These are phyloP conservation scores for Enteromius unitaeniatus DNA, from an alignment of 2,797 vertebrate genomes.

Conservation along the genomic window DNA sequence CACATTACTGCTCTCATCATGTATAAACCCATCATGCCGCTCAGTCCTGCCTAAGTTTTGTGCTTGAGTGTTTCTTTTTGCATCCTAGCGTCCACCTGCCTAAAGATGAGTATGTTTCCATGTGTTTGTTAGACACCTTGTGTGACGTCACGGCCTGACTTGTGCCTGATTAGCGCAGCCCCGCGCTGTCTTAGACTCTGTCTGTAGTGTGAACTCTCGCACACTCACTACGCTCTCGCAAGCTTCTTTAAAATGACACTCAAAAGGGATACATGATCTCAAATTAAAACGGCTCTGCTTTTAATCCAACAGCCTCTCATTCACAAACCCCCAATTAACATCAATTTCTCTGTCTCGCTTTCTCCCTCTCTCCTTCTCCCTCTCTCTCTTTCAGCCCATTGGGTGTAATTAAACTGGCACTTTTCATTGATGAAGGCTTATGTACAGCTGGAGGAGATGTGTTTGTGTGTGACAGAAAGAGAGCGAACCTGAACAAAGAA, in stretches of 20 bases:
- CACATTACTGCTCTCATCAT: not conserved
- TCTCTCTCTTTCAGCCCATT: slow-evolving; percentile 37
- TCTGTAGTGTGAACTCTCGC: slow-evolving; percentile 30
- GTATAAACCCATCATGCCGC: not conserved
- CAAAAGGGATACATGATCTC: slow-evolving; percentile 56
- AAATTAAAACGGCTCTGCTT: slow-evolving; percentile 59
- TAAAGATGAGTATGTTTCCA: not conserved
- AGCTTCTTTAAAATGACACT: slow-evolving; percentile 55
- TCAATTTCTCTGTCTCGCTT: slow-evolving; percentile 48
- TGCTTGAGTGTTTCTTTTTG: slow-evolving; percentile 1
- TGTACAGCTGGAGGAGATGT: slow-evolving; percentile 52
- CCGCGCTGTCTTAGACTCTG: not conserved
- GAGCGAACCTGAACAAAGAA: slow-evolving; percentile 27
- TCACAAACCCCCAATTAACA: slow-evolving; percentile 63
- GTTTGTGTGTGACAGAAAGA: slow-evolving; percentile 46
- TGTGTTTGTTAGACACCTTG: not conserved
- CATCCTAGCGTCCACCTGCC: not conserved
- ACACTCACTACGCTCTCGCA: not conserved
- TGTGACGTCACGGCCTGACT: slow-evolving; percentile 8
- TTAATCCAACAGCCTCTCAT: slow-evolving; percentile 58
- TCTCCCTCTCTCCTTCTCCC: slow-evolving; percentile 29
- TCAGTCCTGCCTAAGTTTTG: not conserved
- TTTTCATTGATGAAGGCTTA: slow-evolving; percentile 59
- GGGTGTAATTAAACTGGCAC: slow-evolving; percentile 64
- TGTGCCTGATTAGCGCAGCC: slow-evolving; percentile 20